phyloP scores from a whole-genome alignment of 2,888 invertebrate genomes.

The Pandemis cinnamomeana region DNA sequence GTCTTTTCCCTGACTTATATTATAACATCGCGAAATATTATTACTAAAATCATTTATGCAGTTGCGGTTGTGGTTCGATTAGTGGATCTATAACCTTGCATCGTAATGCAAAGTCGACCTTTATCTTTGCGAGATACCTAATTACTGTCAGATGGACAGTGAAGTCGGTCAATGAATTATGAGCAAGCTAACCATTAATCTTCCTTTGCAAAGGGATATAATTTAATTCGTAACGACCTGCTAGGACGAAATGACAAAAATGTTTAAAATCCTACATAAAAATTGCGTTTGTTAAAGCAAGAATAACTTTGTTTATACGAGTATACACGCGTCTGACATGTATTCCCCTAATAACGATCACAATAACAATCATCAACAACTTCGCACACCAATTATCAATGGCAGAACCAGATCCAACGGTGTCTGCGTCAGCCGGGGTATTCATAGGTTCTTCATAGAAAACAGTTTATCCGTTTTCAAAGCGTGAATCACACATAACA shows the following conservation, averaged over 20 bases:
- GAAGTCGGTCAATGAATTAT: conserved; percentile 23
- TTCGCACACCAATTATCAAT: conserved; percentile 14
- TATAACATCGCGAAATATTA: neutral
- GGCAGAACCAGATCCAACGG: conserved; percentile 7
- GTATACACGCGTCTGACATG: neutral
- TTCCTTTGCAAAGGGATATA: neutral
- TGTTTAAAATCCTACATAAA: neutral
- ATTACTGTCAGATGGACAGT: conserved; percentile 10
- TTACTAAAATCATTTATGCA: neutral
- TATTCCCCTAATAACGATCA: conserved; percentile 6
- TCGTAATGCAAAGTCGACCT: conserved; percentile 46
- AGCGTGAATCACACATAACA: conserved; percentile 67
- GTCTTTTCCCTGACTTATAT: neutral
- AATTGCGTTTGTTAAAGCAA: neutral
- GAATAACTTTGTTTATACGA: neutral
- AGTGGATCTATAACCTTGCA: conserved; percentile 48
- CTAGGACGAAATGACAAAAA: neutral
- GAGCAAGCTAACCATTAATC: neutral
- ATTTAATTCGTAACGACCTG: neutral
- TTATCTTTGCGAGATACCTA: conserved; percentile 17
- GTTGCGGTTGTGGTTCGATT: conserved; percentile 1
- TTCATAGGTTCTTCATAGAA: conserved; percentile 53
- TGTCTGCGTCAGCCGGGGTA: neutral
- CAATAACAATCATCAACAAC: conserved; percentile 20
- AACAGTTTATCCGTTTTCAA: conserved; percentile 64